These are phyloP conservation scores for Drosophila merina DNA, from an alignment of 2,888 invertebrate genomes.

Conservation along the genomic window DNA sequence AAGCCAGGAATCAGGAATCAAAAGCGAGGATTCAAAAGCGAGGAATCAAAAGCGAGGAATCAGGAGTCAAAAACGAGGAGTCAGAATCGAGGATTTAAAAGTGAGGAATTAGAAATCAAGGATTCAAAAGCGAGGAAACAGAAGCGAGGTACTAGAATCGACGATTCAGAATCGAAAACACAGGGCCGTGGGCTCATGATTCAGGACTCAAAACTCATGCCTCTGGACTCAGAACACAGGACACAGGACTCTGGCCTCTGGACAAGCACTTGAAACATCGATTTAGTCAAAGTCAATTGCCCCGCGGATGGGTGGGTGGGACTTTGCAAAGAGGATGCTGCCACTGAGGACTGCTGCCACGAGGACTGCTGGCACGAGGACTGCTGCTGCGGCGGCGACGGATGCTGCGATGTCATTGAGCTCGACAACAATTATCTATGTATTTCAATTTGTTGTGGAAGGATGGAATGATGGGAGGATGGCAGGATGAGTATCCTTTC, in stretches of 20 bases:
- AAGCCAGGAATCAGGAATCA: too few species aligned
- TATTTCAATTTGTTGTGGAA: slow-evolving; percentile 23
- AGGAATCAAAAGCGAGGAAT: too few species aligned
- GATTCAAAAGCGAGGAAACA: too few species aligned
- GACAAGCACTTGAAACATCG: slow-evolving; percentile 49
- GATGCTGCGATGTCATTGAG: slow-evolving; percentile 29
- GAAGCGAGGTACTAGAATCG: too few species aligned
- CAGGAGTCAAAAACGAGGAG: too few species aligned
- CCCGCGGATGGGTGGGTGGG: neutral
- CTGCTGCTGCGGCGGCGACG: neutral
- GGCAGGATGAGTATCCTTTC: neutral
- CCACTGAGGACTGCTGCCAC: neutral
- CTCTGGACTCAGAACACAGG: slow-evolving; percentile 44
- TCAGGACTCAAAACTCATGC: slow-evolving; percentile 13
- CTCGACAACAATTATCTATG: slow-evolving; percentile 28
- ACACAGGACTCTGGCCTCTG: slow-evolving; percentile 14
- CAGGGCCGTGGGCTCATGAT: neutral
- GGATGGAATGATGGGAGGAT: too few species aligned
- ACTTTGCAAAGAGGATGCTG: too few species aligned
- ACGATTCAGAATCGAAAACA: too few species aligned
- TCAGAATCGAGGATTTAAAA: too few species aligned
- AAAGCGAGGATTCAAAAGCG: too few species aligned
- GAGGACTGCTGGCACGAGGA: neutral
- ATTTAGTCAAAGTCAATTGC: slow-evolving; percentile 48
- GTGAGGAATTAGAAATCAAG: too few species aligned